Percentiles rank a stretch among this genome's conserved stretches.
Conservation (phyloP, 2,113 vertebrate genomes). For the Peromyscus californicus region DNA sequence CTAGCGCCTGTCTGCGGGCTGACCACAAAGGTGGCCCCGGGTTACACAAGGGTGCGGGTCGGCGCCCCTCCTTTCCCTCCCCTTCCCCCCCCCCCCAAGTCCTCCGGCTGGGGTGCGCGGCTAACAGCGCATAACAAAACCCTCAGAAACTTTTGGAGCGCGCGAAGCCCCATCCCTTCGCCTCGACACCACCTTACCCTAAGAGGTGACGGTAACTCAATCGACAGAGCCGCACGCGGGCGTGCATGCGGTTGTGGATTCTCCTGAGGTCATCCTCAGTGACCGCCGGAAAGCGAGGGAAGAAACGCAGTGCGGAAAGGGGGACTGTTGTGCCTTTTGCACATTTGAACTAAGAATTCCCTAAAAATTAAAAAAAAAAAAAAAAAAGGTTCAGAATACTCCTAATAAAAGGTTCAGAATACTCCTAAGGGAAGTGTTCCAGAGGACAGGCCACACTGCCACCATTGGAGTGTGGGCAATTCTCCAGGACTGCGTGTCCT, state of each 20-base stretch:
- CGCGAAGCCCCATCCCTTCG: neutral
- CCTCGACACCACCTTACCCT: accelerated
- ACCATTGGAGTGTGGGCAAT: neutral
- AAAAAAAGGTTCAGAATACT: neutral
- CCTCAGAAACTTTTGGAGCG: neutral
- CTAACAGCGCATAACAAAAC: neutral
- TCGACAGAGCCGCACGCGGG: accelerated
- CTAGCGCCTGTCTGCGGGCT: constrained; percentile 81
- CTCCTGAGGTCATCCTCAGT: accelerated
- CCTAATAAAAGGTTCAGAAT: neutral
- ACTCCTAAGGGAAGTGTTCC: neutral
- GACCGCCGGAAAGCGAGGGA: accelerated
- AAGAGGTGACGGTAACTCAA: accelerated
- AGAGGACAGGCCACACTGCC: neutral
- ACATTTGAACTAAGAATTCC: neutral
- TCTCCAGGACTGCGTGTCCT: too few species aligned
- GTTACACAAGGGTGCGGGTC: constrained; percentile 50
- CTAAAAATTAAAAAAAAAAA: neutral
- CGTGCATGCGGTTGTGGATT: accelerated
- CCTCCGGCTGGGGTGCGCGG: accelerated
- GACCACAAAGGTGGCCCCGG: constrained; percentile 63
- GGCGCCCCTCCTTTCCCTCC: neutral
- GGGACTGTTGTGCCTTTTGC: accelerated
- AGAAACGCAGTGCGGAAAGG: accelerated
- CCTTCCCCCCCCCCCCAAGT: neutral